phyloP scores from a whole-genome alignment of 2,797 vertebrate species.

The Betta splendens region DNA sequence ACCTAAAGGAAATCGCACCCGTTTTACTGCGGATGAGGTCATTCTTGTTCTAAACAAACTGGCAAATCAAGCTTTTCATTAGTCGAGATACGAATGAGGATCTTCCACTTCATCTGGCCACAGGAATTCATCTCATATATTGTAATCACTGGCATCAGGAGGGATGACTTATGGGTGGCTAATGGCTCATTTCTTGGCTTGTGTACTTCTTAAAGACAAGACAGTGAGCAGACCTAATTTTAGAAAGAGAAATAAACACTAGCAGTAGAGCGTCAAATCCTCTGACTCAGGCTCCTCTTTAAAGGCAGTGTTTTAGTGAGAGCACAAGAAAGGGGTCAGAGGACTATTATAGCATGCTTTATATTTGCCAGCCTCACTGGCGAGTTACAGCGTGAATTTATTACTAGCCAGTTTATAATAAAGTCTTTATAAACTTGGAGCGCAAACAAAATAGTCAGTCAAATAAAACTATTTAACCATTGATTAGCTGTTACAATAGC shows the following conservation, averaged over 20 bases:
- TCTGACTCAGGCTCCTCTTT: slow-evolving; percentile 11
- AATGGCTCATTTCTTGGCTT: slow-evolving; percentile 29
- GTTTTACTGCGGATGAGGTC: slow-evolving; percentile 30
- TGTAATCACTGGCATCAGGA: slow-evolving; percentile 23
- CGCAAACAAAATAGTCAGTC: slow-evolving; percentile 19
- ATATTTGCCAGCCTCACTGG: slow-evolving; percentile 9
- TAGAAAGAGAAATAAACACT: slow-evolving; percentile 9
- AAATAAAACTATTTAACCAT: no score
- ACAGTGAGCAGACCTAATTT: slow-evolving; percentile 20
- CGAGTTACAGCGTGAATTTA: slow-evolving; percentile 13
- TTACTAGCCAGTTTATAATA: slow-evolving; percentile 15
- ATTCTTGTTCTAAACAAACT: slow-evolving; percentile 28
- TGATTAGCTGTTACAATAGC: no score
- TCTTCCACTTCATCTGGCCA: neutral
- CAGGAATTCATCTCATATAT: slow-evolving; percentile 7
- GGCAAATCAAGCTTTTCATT: neutral
- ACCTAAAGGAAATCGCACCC: slow-evolving; percentile 47
- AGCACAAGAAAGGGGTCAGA: neutral
- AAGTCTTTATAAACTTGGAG: slow-evolving; percentile 15
- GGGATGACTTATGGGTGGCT: slow-evolving; percentile 12
- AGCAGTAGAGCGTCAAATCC: slow-evolving; percentile 11
- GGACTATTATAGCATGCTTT: slow-evolving; percentile 5
- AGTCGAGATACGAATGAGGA: slow-evolving; percentile 1
- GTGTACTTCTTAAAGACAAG: neutral
- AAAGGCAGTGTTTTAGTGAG: slow-evolving; percentile 4